These are phyloP conservation scores for Heliconius hermathena DNA, from an alignment of 1,140 invertebrate genomes.

Conservation along the genomic window DNA sequence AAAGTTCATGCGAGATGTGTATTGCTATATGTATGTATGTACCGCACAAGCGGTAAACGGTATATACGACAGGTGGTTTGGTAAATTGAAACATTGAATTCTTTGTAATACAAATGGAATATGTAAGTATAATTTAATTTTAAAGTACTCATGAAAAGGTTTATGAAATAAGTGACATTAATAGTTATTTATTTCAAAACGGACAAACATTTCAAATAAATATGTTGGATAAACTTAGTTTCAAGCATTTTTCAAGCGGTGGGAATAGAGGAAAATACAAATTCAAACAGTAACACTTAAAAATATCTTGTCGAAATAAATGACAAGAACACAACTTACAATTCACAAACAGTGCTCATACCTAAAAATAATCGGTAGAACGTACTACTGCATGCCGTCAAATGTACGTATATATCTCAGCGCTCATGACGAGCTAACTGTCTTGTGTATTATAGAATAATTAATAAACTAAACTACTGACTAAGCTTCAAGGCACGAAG, in stretches of 20 bases:
- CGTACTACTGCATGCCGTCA: slow-evolving; percentile 37
- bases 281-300: neutral
- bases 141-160: neutral
- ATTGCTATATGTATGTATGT: neutral
- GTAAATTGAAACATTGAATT: neutral
- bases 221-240: neutral
- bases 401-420: slow-evolving; percentile 7
- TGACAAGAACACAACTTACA: slow-evolving; percentile 23
- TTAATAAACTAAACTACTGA: slow-evolving; percentile 33
- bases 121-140: neutral
- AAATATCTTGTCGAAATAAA: neutral
- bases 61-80: neutral
- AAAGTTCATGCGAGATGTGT: slow-evolving; percentile 17
- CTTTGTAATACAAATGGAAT: neutral
- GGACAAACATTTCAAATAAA: neutral
- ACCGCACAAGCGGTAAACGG: neutral
- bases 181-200: neutral
- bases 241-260: slow-evolving; percentile 12
- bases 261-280: neutral
- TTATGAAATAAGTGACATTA: neutral
- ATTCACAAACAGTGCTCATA: slow-evolving; percentile 24
- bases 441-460: slow-evolving; percentile 29
- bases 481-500: slow-evolving; percentile 40
- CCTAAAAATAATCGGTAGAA: slow-evolving; percentile 33
- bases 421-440: slow-evolving; percentile 24